Conservation (phyloP, 1,140 invertebrate genomes). For the Drosophila kohkoa region DNA sequence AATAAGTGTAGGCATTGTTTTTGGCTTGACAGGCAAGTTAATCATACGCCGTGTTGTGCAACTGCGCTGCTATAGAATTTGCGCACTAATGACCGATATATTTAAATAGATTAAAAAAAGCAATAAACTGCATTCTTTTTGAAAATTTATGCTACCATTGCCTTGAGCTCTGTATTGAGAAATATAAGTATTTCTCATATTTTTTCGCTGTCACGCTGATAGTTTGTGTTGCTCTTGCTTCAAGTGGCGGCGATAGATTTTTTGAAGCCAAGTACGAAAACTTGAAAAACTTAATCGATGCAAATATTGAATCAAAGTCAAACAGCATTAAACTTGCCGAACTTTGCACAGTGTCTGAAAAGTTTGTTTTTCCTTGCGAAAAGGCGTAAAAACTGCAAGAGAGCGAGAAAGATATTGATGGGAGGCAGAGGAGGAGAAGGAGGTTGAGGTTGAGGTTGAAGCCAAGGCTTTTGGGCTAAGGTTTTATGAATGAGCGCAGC, state of each 20-base stretch:
- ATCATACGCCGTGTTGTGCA: slow-evolving; percentile 22
- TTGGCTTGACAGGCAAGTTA: neutral
- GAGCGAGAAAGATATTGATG: slow-evolving; percentile 20
- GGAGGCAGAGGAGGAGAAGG: neutral
- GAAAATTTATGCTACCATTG: slow-evolving; percentile 3
- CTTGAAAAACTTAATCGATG: slow-evolving; percentile 73
- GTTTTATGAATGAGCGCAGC: slow-evolving; percentile 69
- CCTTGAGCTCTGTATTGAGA: slow-evolving; percentile 17
- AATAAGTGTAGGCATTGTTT: neutral
- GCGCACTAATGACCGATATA: neutral
- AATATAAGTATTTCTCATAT: too few species aligned
- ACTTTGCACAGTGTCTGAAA: slow-evolving; percentile 62
- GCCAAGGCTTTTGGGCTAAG: slow-evolving; percentile 41
- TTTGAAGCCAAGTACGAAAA: slow-evolving; percentile 25
- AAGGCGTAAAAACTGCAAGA: slow-evolving; percentile 62
- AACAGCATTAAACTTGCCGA: slow-evolving; percentile 81
- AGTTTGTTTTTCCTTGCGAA: slow-evolving; percentile 44
- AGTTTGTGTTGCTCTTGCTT: slow-evolving; percentile 18
- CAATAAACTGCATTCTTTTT: neutral
- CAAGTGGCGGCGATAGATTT: slow-evolving; percentile 34
- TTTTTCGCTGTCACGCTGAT: slow-evolving; percentile 19
- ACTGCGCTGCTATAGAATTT: neutral
- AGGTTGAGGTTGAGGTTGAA: slow-evolving; percentile 37
- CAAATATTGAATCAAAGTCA: slow-evolving; percentile 83
- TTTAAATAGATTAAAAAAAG: neutral